Conservation (phyloP, 2,113 vertebrate species). For the Nanger granti region DNA sequence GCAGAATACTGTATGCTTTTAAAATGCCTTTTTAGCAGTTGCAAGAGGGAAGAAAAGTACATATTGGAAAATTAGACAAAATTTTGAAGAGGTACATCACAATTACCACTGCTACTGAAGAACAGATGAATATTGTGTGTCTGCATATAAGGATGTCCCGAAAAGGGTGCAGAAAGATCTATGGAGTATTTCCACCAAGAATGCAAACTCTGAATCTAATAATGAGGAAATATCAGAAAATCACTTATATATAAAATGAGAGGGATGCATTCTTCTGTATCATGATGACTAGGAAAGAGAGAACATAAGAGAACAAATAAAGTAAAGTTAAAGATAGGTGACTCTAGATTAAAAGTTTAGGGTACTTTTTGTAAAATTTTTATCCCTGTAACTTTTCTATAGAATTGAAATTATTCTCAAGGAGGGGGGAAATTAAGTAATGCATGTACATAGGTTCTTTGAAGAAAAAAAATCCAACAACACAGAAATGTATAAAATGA, state of each 20-base stretch:
- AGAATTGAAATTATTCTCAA: background rate
- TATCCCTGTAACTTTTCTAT: background rate
- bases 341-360: background rate
- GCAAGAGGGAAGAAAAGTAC: background rate
- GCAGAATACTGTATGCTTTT: background rate
- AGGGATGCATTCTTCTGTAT: background rate
- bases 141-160: background rate
- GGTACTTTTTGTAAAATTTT: background rate
- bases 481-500: background rate
- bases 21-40: background rate
- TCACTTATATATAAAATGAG: background rate
- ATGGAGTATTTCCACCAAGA: background rate
- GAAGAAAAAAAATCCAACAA: background rate
- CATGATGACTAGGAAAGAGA: background rate
- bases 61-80: background rate
- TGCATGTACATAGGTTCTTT: background rate
- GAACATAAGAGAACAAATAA: background rate
- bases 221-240: background rate
- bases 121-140: background rate
- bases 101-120: background rate
- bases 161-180: background rate
- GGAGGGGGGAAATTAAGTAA: background rate
- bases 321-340: background rate
- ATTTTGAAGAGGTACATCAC: background rate
- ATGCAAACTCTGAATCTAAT: background rate